phyloP scores from a whole-genome alignment of 2,113 vertebrate species.

The Bucco capensis region DNA sequence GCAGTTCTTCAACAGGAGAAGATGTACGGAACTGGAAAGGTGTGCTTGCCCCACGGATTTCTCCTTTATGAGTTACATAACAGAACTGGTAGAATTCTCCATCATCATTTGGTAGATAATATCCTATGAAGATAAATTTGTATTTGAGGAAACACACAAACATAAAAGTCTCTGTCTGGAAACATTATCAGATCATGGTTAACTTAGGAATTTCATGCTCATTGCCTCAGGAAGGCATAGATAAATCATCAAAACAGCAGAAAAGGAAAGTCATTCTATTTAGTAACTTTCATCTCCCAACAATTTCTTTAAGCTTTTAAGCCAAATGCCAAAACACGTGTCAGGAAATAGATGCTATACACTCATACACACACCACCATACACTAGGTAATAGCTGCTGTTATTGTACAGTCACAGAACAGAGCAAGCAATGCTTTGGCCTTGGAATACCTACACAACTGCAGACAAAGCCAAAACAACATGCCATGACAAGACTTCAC shows the following conservation, averaged over 20 bases:
- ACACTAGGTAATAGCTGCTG: neutral
- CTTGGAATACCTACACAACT: neutral
- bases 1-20: conserved; percentile 91
- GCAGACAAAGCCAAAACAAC: neutral
- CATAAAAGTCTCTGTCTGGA: neutral
- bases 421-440: neutral
- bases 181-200: neutral
- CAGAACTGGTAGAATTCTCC: conserved; percentile 99
- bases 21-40: conserved; percentile 94
- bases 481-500: neutral
- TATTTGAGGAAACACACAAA: neutral
- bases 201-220: neutral
- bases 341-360: neutral
- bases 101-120: conserved; percentile 96
- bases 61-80: conserved; percentile 96
- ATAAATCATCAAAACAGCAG: neutral
- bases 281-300: neutral
- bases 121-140: conserved; percentile 75
- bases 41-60: conserved; percentile 97
- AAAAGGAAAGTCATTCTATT: neutral
- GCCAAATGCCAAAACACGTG: neutral
- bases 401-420: neutral
- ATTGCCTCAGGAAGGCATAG: neutral
- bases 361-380: neutral
- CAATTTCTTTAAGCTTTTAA: neutral